phyloP scores from a whole-genome alignment of 2,888 invertebrate species.

The Lithophane leautieri region DNA sequence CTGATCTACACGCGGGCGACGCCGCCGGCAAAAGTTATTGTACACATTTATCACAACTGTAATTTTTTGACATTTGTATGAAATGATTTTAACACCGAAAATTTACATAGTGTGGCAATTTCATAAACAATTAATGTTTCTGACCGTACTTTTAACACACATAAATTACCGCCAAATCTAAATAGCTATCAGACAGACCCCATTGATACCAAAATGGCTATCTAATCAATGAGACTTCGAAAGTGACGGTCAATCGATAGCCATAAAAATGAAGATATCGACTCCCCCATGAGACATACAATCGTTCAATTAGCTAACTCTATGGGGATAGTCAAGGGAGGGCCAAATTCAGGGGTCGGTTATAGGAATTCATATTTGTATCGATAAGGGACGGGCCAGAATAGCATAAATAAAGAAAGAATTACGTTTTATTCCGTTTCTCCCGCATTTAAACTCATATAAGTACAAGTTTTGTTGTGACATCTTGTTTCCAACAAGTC shows the following conservation, averaged over 20 bases:
- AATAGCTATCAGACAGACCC: not conserved
- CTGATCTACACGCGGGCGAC: too few relatives aligned
- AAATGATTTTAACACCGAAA: too few relatives aligned
- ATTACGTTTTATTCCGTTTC: not conserved
- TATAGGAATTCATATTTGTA: conserved; percentile 32
- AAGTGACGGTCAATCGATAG: conserved; percentile 67
- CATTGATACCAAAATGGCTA: conserved; percentile 30
- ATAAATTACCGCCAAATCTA: not conserved
- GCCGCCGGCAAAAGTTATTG: too few relatives aligned
- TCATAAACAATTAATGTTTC: too few relatives aligned
- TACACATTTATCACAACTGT: too few relatives aligned
- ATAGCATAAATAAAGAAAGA: not conserved
- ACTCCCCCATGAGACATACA: conserved; percentile 59
- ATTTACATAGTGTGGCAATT: too few relatives aligned
- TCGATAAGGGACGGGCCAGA: not conserved
- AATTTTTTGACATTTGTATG: too few relatives aligned
- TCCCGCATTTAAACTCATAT: too few relatives aligned
- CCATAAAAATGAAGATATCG: conserved; percentile 74
- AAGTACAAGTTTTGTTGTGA: too few relatives aligned
- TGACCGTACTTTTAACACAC: too few relatives aligned
- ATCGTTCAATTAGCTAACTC: conserved; percentile 64
- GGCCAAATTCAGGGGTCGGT: conserved; percentile 19
- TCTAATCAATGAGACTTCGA: conserved; percentile 71
- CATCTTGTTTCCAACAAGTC: too few relatives aligned
- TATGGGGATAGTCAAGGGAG: conserved; percentile 40